These are phyloP conservation scores for Drosophila koepferae DNA, from an alignment of 2,888 invertebrate genomes.

Conservation along the genomic window DNA sequence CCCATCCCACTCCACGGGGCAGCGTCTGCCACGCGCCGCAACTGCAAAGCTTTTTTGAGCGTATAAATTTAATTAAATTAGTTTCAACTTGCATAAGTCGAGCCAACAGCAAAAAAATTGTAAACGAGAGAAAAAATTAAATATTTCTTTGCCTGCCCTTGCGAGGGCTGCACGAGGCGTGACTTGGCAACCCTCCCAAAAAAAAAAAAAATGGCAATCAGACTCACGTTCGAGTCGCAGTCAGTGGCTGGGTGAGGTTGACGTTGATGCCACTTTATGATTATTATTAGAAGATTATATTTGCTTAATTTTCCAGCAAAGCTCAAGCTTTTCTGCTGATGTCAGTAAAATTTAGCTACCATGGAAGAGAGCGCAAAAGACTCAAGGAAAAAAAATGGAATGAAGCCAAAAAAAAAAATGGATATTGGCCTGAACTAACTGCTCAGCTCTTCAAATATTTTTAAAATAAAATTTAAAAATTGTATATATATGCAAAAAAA, in stretches of 20 bases:
- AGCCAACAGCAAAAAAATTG: conserved; percentile 4
- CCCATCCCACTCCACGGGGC: not conserved
- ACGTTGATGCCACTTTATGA: conserved; percentile 50
- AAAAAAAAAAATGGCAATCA: conserved; percentile 2
- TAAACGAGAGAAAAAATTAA: conserved; percentile 25
- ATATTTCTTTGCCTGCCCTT: conserved; percentile 21
- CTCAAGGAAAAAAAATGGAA: not conserved
- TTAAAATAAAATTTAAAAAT: too few species aligned
- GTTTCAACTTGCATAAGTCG: conserved; percentile 45
- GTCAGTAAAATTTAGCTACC: not conserved
- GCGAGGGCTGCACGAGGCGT: conserved; percentile 15
- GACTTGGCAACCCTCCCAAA: conserved; percentile 10
- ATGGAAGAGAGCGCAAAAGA: conserved; percentile 8
- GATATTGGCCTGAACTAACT: too few species aligned
- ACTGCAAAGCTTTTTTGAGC: conserved; percentile 55
- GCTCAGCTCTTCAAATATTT: too few species aligned
- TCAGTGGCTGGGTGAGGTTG: conserved; percentile 4
- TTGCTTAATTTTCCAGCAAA: conserved; percentile 37
- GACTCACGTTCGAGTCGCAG: conserved; percentile 9
- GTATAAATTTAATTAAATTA: conserved; percentile 66
- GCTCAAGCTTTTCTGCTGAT: conserved; percentile 36
- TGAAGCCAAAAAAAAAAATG: too few species aligned
- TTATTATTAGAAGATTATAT: conserved; percentile 56
- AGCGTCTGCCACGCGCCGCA: conserved; percentile 41
- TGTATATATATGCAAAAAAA: too few species aligned